Percentiles rank a stretch among this genome's conserved stretches.
Evolutionary conservation across 2,797 vertebrate species (phyloP).

Genomic region (Rhincodon typus): DNA sequence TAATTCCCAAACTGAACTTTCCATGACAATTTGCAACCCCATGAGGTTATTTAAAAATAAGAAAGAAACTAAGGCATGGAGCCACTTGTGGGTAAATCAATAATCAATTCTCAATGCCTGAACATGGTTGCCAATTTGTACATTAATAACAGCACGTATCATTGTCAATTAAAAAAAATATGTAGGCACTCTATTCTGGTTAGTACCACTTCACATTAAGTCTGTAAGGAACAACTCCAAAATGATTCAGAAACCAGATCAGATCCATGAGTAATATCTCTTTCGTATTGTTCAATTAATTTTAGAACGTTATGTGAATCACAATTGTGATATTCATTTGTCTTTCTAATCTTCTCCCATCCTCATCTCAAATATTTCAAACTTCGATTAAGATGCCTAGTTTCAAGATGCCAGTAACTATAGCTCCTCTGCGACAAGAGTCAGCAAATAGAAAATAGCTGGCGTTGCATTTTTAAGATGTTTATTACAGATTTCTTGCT

Average conservation of each 20-base stretch:
- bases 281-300: neutral
- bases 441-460: neutral
- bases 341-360: neutral
- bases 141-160: neutral
- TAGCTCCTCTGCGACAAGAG: neutral
- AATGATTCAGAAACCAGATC: neutral
- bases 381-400: neutral
- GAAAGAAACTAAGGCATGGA: neutral
- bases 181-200: neutral
- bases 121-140: neutral
- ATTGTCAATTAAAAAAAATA: neutral
- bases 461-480: neutral
- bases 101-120: neutral
- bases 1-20: neutral
- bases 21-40: neutral
- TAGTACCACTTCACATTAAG: neutral
- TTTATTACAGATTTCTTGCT: neutral
- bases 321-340: neutral
- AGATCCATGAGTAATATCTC: neutral
- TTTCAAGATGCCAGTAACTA: neutral
- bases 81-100: neutral
- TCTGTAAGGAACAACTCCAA: neutral
- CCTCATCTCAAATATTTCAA: neutral
- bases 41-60: neutral
- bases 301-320: neutral